A percentile compares a stretch with the other conserved stretches of the same genome.
phyloP scores from a whole-genome alignment of 2,113 vertebrate genomes.

The Spheniscus mendiculus region DNA sequence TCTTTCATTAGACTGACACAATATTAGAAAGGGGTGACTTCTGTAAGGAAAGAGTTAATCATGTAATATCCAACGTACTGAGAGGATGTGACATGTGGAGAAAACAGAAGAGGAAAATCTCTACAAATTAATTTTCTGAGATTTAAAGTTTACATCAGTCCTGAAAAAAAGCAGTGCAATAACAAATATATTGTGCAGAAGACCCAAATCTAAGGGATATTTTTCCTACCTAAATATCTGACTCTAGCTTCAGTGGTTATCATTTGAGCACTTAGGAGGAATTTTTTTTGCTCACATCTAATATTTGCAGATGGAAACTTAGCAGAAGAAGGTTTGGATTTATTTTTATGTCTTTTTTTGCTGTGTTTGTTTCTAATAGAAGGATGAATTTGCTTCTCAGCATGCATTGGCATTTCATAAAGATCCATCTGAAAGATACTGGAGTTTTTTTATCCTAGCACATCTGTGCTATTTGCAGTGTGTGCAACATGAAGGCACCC shows the following conservation, averaged over 20 bases:
- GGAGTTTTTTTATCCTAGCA: constrained; percentile 25
- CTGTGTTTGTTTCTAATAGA: constrained; percentile 36
- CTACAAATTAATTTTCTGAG: not conserved
- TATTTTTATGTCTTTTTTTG: not conserved
- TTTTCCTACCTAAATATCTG: constrained; percentile 1
- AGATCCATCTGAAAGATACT: constrained; percentile 44
- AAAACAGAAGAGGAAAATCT: not conserved
- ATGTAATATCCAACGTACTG: not conserved
- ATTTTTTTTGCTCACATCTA: constrained; percentile 1
- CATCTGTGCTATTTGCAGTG: constrained; percentile 38
- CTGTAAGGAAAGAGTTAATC: not conserved
- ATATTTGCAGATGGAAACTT: not conserved
- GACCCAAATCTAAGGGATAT: not conserved
- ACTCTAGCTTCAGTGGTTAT: not conserved
- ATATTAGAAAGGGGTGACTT: not conserved
- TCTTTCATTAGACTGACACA: not conserved
- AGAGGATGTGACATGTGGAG: not conserved
- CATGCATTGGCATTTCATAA: not conserved
- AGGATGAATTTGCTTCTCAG: constrained; percentile 45
- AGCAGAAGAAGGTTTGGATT: not conserved
- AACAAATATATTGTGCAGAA: not conserved
- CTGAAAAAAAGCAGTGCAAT: not conserved
- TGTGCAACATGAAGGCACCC: not conserved
- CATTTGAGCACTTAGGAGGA: not conserved
- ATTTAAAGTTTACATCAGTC: not conserved